Evolutionary conservation across 2,113 vertebrate genomes (phyloP).

Genomic region (Grammomys dolichurus): DNA sequence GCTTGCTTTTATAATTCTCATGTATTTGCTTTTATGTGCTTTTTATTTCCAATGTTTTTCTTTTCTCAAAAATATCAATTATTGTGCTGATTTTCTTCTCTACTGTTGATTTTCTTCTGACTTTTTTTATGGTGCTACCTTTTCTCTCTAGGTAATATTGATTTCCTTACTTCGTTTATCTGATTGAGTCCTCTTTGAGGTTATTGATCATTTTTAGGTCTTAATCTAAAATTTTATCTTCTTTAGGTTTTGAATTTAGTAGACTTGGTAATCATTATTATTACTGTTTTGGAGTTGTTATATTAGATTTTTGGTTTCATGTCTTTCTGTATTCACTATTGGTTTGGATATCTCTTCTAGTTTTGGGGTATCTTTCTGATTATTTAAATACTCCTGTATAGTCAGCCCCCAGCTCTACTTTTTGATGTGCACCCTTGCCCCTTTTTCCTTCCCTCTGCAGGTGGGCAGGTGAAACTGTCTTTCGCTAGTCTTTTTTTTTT

Average conservation of each 20-base stretch:
- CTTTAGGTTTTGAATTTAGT: background rate
- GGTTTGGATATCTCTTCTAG: background rate
- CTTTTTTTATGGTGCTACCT: background rate
- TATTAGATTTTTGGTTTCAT: background rate
- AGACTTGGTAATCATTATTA: background rate
- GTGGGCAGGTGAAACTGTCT: background rate
- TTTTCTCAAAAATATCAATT: background rate
- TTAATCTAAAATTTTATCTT: background rate
- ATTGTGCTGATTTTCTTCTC: background rate
- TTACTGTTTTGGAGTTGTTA: background rate
- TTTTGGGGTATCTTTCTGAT: background rate
- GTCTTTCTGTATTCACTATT: background rate
- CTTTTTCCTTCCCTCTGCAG: background rate
- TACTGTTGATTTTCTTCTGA: background rate
- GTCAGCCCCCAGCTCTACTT: background rate
- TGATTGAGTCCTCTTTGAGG: background rate
- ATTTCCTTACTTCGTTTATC: background rate
- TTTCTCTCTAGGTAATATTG: background rate
- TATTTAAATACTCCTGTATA: background rate
- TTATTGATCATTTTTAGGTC: background rate
- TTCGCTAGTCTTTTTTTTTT: background rate
- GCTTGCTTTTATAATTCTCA: background rate
- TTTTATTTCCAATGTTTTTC: background rate
- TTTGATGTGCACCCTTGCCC: background rate
- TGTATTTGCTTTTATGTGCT: background rate